Percentiles rank a stretch among this genome's conserved stretches.
phyloP scores from a whole-genome alignment of 2,888 invertebrate genomes.

The Spodoptera littoralis region DNA sequence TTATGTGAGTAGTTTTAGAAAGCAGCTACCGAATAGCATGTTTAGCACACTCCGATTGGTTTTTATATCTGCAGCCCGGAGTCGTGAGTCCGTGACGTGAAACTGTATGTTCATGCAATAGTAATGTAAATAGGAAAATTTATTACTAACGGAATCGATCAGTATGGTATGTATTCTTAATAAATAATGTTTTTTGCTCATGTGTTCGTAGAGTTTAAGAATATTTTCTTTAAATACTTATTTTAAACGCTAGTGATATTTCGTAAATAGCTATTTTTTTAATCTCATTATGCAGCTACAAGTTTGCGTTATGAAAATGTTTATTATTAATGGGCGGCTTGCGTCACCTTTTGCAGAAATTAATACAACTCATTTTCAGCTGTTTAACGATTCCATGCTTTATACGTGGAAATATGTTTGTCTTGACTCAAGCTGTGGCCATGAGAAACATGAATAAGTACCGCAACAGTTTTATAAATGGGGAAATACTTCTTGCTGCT shows the following conservation, averaged over 20 bases:
- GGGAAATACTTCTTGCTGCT: no score
- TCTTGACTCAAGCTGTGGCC: not conserved
- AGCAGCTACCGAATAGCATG: constrained; percentile 18
- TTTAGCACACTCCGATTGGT: not conserved
- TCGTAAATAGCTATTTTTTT: constrained; percentile 17
- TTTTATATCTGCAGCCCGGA: constrained; percentile 8
- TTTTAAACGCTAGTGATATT: constrained; percentile 30
- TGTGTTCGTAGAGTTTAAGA: constrained; percentile 45
- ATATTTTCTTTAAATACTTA: constrained; percentile 31
- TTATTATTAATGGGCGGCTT: constrained; percentile 8
- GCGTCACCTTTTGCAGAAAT: not conserved
- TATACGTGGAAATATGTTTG: constrained; percentile 4
- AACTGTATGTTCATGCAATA: constrained; percentile 9
- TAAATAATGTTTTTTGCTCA: constrained; percentile 44
- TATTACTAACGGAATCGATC: constrained; percentile 10
- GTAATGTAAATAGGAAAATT: constrained; percentile 20
- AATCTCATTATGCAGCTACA: constrained; percentile 33
- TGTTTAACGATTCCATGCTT: not conserved
- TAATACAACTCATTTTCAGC: constrained; percentile 2
- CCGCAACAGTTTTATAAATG: no score
- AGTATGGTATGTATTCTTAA: constrained; percentile 27
- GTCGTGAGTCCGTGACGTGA: no score
- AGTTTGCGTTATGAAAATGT: constrained; percentile 13
- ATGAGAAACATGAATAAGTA: not conserved
- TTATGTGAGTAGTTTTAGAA: not conserved